Evolutionary conservation across 2,888 invertebrate species (phyloP).

Genomic region (Pherbina coryleti): DNA sequence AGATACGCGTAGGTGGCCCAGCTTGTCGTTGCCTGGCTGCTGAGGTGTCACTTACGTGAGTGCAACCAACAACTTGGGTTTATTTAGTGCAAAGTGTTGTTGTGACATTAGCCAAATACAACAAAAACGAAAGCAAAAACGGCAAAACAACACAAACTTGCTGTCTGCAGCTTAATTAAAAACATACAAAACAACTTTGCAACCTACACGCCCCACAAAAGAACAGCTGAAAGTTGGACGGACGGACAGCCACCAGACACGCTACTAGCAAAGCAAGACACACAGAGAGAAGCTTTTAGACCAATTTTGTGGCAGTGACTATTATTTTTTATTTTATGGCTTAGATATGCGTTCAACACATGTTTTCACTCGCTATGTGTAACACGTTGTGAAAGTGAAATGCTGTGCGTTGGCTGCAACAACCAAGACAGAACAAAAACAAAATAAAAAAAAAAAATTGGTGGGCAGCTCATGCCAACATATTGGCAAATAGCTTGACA

Average conservation of each 20-base stretch:
- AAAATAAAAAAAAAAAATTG: not conserved
- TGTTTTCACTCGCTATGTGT: no score
- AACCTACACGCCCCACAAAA: conserved; percentile 23
- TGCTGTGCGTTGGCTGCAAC: not conserved
- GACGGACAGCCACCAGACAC: not conserved
- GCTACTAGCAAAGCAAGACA: not conserved
- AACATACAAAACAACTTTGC: not conserved
- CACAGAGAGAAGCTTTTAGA: not conserved
- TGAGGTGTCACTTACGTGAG: not conserved
- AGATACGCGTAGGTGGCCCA: conserved; percentile 12
- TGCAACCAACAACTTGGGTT: not conserved
- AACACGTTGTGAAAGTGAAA: not conserved
- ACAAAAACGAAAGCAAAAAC: not conserved
- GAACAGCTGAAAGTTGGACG: not conserved
- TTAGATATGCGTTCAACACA: no score
- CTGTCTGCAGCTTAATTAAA: no score
- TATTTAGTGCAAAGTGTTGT: not conserved
- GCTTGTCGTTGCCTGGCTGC: not conserved
- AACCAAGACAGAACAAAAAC: not conserved
- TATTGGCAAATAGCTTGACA: not conserved
- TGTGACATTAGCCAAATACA: not conserved
- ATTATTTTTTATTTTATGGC: no score
- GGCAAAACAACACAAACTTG: not conserved
- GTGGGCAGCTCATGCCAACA: conserved; percentile 7
- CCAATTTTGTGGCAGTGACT: no score